Percentiles rank a stretch among this genome's conserved stretches.
Conservation (phyloP, 2,888 invertebrate species). For the Drosophila paramelanica region DNA sequence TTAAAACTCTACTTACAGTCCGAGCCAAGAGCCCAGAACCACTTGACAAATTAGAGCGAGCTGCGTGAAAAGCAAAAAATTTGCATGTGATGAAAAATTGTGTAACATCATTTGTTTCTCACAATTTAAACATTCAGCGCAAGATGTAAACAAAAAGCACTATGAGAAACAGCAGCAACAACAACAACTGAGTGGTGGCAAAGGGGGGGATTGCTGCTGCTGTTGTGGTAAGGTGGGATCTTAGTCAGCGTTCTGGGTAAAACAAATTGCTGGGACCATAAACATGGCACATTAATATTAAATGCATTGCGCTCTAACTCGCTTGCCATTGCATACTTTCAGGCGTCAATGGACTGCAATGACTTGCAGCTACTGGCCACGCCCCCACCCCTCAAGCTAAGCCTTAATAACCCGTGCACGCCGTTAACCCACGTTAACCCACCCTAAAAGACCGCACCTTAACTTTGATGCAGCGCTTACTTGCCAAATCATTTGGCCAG, state of each 20-base stretch:
- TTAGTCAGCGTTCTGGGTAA: constrained; percentile 27
- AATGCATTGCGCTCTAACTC: constrained; percentile 69
- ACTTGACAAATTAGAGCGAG: constrained; percentile 73
- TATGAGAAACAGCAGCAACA: constrained; percentile 13
- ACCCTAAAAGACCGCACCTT: not conserved
- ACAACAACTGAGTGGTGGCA: not conserved
- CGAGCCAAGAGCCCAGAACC: constrained; percentile 33
- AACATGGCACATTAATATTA: constrained; percentile 81
- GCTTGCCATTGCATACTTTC: constrained; percentile 69
- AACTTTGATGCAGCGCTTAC: constrained; percentile 16
- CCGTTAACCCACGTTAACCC: no score
- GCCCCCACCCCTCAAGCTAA: not conserved
- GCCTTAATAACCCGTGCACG: not conserved
- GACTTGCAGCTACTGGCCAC: constrained; percentile 57
- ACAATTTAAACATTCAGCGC: not conserved
- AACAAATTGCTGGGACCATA: constrained; percentile 80
- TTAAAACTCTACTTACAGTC: constrained; percentile 21
- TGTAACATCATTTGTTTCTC: constrained; percentile 63
- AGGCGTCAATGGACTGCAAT: constrained; percentile 79
- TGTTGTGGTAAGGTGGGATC: constrained; percentile 6
- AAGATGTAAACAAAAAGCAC: constrained; percentile 28
- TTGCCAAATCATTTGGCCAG: constrained; percentile 64
- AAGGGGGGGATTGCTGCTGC: not conserved
- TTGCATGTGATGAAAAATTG: constrained; percentile 66
- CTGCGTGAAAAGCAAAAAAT: constrained; percentile 35